Base-by-base conservation (phyloP, 2,888 invertebrate genomes). In the Melangyna quadrimaculata region DNA sequence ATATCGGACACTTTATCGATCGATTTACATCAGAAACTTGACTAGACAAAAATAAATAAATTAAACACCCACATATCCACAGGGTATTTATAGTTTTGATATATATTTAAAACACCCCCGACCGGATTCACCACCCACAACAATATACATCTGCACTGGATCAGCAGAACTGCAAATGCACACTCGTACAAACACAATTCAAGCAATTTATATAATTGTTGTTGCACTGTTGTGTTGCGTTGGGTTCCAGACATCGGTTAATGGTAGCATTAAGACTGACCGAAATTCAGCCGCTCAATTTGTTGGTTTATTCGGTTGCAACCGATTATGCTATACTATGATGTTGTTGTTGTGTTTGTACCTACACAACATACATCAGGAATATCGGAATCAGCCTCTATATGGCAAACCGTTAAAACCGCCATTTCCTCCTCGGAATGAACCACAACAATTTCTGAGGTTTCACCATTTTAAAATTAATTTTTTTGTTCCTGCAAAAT, bases 281-380 rank as follows among this genome's bases (percentile, higher is more conserved):
- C 84, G 75, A 80, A 61, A 75, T 75, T 84, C 84, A 59, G 71
- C 75, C 79, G 75, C 84, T 84, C 84, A 79, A 84, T 80, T 75
- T 84, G 80, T 75, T 77, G 80, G 80, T 67, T 84, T 75, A 71
- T 75, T 83, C 70, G 79, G 79, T 74, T 71, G 65, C 65, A 67
- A 61, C 59, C 73, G 57, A 51, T 61, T 43, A 32, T 48, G 43
- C 9, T n/a, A 53, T 70, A 12, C 73, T 14, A 37, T 37, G 72
- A 63, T 70, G 65, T 69, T 74, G 70, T 48, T 48, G 22, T 35
- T 35, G 24, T 65, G 24, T 14, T 27, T 63, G 24, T 24, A 32
- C 32, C 10, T 37, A 40, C n/a, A 17, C 17, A 67, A n/a, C n/a
- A n/a, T n/a, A n/a, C n/a, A n/a, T n/a, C n/a, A n/a, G n/a, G n/a